A percentile compares a stretch with the other conserved stretches of the same genome.
These are phyloP conservation scores for Drosophila sproati DNA, from an alignment of 1,140 invertebrate species.

Conservation along the genomic window DNA sequence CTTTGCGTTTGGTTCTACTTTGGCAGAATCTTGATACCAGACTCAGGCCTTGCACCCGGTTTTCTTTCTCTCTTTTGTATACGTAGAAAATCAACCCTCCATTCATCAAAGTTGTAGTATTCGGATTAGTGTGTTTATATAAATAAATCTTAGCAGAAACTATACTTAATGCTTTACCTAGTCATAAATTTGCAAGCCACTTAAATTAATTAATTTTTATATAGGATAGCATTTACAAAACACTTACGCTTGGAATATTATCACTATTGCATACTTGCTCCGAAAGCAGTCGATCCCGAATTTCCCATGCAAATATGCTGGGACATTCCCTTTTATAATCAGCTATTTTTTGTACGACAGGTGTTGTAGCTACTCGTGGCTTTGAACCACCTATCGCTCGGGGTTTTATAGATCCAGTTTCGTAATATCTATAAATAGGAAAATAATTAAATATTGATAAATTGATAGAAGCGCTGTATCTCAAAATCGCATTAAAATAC, in stretches of 20 bases:
- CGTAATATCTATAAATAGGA: conserved; percentile 93
- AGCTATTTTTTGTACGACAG: conserved; percentile 97
- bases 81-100: background rate
- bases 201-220: background rate
- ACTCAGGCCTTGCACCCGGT: background rate
- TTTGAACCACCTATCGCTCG: conserved; percentile 98
- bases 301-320: conserved; percentile 99
- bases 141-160: background rate
- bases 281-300: conserved; percentile 96
- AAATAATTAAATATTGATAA: background rate
- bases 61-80: background rate
- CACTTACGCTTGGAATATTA: conserved; percentile 99
- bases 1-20: conserved; percentile 25
- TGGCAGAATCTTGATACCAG: conserved; percentile 32
- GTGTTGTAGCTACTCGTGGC: conserved; percentile 97
- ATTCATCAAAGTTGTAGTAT: background rate
- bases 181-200: no score
- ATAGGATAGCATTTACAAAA: background rate
- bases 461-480: no score
- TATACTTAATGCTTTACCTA: background rate
- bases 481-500: no score
- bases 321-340: conserved; percentile 98
- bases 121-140: background rate
- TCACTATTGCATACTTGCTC: conserved; percentile 99
- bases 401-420: conserved; percentile 98